Evolutionary conservation across 2,888 invertebrate species (phyloP).

Genomic region (Drosophila ustulata): DNA sequence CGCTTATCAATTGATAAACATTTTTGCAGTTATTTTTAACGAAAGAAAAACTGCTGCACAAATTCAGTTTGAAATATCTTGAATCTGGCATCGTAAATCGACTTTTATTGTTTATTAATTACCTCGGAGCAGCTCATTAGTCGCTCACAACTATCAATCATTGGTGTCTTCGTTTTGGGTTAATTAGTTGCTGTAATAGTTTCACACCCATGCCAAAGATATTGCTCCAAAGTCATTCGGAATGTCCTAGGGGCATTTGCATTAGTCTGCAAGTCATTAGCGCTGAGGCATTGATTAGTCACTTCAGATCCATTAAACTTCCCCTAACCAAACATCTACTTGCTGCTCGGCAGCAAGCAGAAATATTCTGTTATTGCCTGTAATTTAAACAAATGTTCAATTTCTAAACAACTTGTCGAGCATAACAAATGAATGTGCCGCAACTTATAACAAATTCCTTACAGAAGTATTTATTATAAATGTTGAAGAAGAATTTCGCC

Average conservation of each 20-base stretch:
- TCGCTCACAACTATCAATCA: slow-evolving; percentile 59
- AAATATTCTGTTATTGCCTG: not conserved
- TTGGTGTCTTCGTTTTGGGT: slow-evolving; percentile 33
- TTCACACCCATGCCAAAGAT: slow-evolving; percentile 18
- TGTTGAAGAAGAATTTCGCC: not conserved
- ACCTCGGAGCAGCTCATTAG: slow-evolving; percentile 48
- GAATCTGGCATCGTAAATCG: not conserved
- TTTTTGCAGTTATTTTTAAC: slow-evolving; percentile 49
- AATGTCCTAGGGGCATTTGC: slow-evolving; percentile 50
- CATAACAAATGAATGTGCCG: slow-evolving; percentile 7
- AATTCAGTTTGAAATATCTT: not conserved
- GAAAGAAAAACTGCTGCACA: not conserved
- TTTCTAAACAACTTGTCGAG: slow-evolving; percentile 38
- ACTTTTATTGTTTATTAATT: slow-evolving; percentile 7
- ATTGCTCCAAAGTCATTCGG: slow-evolving; percentile 8
- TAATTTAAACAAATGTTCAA: slow-evolving; percentile 20
- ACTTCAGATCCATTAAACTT: slow-evolving; percentile 31
- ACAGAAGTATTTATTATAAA: slow-evolving; percentile 13
- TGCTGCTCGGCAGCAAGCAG: not conserved
- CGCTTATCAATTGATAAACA: slow-evolving; percentile 55
- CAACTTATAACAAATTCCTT: slow-evolving; percentile 24
- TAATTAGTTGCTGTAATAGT: slow-evolving; percentile 57
- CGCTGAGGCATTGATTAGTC: slow-evolving; percentile 58
- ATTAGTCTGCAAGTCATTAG: slow-evolving; percentile 70
- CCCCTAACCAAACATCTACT: slow-evolving; percentile 6